A percentile compares a stretch with the other conserved stretches of the same genome.
Conservation (phyloP, 2,888 invertebrate genomes). For the Platycheirus albimanus region DNA sequence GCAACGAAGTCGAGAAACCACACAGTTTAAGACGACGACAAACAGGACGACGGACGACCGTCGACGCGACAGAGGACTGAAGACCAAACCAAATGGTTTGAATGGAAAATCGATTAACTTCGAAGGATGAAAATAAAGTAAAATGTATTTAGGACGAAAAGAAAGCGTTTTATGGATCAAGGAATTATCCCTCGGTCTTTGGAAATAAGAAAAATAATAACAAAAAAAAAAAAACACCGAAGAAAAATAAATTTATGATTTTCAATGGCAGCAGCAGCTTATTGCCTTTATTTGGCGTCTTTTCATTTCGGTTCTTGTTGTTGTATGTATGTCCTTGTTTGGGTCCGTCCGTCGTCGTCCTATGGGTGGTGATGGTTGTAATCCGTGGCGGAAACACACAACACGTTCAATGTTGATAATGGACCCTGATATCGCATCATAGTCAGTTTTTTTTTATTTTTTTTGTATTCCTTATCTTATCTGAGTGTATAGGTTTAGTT, state of each 20-base stretch:
- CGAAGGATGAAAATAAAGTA: constrained; percentile 58
- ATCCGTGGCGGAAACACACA: constrained; percentile 64
- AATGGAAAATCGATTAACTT: constrained; percentile 73
- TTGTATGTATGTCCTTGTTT: too few species aligned
- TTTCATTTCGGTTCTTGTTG: constrained; percentile 5
- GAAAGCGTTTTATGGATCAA: constrained; percentile 71
- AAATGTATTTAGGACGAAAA: constrained; percentile 64
- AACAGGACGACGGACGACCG: not conserved
- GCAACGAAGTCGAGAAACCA: not conserved
- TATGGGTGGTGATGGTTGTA: constrained; percentile 38
- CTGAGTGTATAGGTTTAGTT: constrained; percentile 43
- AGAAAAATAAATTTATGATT: constrained; percentile 65
- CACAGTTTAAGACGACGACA: not conserved
- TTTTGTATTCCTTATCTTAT: constrained; percentile 33
- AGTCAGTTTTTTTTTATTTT: constrained; percentile 18
- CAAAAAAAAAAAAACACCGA: constrained; percentile 5
- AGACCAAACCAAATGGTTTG: constrained; percentile 35
- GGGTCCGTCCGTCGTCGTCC: too few species aligned
- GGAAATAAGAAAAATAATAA: too few species aligned
- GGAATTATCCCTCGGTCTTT: constrained; percentile 60
- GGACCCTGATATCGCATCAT: constrained; percentile 58
- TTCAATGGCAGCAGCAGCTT: constrained; percentile 64
- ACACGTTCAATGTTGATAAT: constrained; percentile 69
- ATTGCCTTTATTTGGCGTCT: constrained; percentile 58
- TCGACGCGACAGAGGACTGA: not conserved